Evolutionary conservation across 2,113 vertebrate genomes (phyloP).

Genomic region (Regulus satrapa): DNA sequence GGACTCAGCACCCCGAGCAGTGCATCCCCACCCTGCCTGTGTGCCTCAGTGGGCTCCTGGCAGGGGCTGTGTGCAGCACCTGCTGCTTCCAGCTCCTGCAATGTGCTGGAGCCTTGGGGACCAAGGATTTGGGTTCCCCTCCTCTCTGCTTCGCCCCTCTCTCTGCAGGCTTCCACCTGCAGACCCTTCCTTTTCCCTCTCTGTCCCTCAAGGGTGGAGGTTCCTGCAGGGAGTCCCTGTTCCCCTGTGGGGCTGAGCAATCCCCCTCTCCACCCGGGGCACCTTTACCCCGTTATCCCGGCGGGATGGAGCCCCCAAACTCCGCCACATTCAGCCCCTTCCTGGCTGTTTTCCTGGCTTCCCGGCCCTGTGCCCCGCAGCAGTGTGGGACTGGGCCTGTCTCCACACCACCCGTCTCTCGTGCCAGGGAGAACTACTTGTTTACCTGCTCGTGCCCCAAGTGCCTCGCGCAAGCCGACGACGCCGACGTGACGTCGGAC

Average conservation of each 20-base stretch:
- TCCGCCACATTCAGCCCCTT: not conserved
- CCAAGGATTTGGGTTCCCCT: not conserved
- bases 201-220: not conserved
- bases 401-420: not conserved
- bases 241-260: not conserved
- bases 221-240: not conserved
- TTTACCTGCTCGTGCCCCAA: constrained; percentile 94
- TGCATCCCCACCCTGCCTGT: fast-evolving
- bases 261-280: not conserved
- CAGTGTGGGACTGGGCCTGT: not conserved
- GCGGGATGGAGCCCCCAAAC: not conserved
- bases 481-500: constrained; percentile 89
- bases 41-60: fast-evolving
- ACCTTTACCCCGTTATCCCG: too few relatives aligned
- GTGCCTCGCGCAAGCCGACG: constrained; percentile 87
- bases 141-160: too few relatives aligned
- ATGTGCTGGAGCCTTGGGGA: not conserved
- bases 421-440: constrained; percentile 92
- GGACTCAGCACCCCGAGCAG: not conserved
- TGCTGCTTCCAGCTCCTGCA: not conserved
- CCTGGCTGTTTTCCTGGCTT: not conserved
- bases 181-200: not conserved
- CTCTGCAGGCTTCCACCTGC: not conserved
- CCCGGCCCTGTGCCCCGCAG: fast-evolving
- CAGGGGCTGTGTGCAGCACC: fast-evolving